Evolutionary conservation across 2,888 invertebrate genomes (phyloP), one percentile per base, ranked within the genome.

Genomic region (Synanthedon andrenaeformis): DNA sequence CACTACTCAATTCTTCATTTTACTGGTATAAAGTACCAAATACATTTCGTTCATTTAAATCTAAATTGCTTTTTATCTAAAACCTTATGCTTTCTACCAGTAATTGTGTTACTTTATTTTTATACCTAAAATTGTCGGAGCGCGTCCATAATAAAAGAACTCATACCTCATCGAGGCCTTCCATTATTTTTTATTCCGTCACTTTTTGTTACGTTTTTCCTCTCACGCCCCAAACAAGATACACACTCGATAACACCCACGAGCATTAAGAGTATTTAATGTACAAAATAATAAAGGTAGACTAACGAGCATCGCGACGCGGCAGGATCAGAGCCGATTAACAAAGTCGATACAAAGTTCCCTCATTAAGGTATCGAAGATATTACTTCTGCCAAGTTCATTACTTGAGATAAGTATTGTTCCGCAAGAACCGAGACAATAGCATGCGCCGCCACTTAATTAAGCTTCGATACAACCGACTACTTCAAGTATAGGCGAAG

Each of bases 331-430:
- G 72, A 73, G 72, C 74, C 79, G 82, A 82, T 83, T 82, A 84
- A 79, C 78, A 64, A 85, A 85, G 81, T 80, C 79, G 82, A 84
- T 82, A 82, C 73, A 78, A 86, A 86, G 82, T 86, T 85, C 79
- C 72, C 84, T 86, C 86, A 84, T 86, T 86, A 86, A 83, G 83
- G 82, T 83, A 86, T 82, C 81, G 80, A 67, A 74, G 83, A 82
- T 85, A 86, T 85, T 82, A 82, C 81, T 84, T 85, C 73, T 79
- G 76, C 75, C 62, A 81, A 84, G 77, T 85, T 82, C 64, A 23
- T 49, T 72, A 68, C 77, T 76, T 69, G 69, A 79, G 82, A 83
- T 82, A 84, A 84, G 82, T 83, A 83, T 82, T 84, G 83, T 85
- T 84, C 77, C 72, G 64, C 76, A 76, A 83, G 77, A 79, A 67